These are phyloP conservation scores for Argya squamiceps DNA, from an alignment of 2,797 vertebrate genomes.

Conservation along the genomic window DNA sequence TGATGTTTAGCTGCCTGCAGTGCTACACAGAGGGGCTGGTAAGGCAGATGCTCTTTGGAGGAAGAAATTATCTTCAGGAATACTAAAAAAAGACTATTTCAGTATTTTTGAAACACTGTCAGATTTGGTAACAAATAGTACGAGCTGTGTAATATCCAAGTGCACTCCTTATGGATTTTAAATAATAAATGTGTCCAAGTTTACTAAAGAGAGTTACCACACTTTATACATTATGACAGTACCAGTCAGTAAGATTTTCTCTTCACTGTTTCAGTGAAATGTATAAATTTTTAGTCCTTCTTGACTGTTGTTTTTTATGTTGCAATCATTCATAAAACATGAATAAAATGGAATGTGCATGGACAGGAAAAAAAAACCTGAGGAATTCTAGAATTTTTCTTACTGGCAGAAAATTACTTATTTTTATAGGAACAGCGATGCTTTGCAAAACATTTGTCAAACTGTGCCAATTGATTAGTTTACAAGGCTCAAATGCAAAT, in stretches of 20 bases:
- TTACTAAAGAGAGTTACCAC: neutral
- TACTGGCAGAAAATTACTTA: neutral
- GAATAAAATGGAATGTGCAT: neutral
- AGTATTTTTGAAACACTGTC: neutral
- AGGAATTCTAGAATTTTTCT: neutral
- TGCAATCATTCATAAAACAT: neutral
- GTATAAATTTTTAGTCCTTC: neutral
- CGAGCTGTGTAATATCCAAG: neutral
- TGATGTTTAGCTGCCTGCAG: neutral
- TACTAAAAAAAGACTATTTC: too few species aligned
- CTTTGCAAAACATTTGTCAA: neutral
- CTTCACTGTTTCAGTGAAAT: neutral
- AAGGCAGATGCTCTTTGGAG: neutral
- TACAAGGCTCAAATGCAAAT: neutral
- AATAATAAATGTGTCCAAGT: neutral
- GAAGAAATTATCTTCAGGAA: neutral
- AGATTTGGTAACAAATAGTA: neutral
- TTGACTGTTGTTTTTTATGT: neutral
- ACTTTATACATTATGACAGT: neutral
- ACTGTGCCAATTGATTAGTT: neutral
- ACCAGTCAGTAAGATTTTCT: neutral
- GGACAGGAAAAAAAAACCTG: neutral
- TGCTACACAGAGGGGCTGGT: neutral
- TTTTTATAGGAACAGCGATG: neutral
- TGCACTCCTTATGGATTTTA: neutral